phyloP scores from a whole-genome alignment of 2,113 vertebrate genomes.

The Forbesichthys agassizii region DNA sequence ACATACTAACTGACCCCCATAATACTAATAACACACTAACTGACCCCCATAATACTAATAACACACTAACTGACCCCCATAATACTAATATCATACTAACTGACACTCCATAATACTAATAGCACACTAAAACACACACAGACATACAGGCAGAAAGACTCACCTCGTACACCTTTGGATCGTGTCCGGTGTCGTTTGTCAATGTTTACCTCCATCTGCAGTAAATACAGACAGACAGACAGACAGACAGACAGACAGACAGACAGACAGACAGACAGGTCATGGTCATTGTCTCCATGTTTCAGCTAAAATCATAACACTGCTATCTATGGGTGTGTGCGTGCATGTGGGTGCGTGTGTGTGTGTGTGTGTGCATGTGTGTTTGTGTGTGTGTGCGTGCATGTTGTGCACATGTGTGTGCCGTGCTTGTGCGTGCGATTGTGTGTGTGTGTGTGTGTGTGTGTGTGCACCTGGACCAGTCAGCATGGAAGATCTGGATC shows the following conservation, averaged over 20 bases:
- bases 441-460: slow-evolving; percentile 6
- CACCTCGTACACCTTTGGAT: slow-evolving; percentile 98
- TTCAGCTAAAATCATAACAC: no score
- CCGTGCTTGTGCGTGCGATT: background rate
- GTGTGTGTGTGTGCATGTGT: background rate
- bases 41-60: no score
- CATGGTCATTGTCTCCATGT: background rate
- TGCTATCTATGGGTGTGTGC: background rate
- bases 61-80: no score
- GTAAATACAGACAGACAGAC: slow-evolving; percentile 51
- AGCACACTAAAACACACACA: background rate
- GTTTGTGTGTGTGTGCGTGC: background rate
- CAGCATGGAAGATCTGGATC: no score
- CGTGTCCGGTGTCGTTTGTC: slow-evolving; percentile 97
- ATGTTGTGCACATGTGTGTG: background rate
- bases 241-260: background rate
- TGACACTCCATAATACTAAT: no score
- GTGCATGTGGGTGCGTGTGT: background rate
- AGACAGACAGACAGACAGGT: background rate
- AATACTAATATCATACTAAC: no score
- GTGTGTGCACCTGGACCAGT: background rate
- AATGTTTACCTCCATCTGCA: slow-evolving; percentile 95
- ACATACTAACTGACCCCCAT: no score
- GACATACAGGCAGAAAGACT: slow-evolving; percentile 19
- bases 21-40: no score